Conservation (phyloP, 2,888 invertebrate genomes). For the Lycocerus yunnanus region DNA sequence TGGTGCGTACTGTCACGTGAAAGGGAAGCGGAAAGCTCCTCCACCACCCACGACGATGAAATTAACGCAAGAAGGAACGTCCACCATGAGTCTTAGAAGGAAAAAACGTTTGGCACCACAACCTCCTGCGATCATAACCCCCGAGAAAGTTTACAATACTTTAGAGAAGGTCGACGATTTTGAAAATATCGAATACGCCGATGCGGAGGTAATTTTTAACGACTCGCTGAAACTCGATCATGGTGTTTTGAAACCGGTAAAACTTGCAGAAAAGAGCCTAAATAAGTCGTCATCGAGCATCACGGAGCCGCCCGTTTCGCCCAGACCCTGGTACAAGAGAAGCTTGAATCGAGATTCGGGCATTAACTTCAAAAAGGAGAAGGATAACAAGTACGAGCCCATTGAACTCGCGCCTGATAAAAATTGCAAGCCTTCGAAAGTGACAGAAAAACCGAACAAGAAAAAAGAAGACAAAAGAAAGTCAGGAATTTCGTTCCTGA, state of each 20-base stretch:
- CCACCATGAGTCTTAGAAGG: slow-evolving; percentile 48
- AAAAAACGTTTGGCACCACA: slow-evolving; percentile 57
- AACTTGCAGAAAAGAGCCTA: slow-evolving; percentile 41
- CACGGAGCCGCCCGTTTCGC: slow-evolving; percentile 56
- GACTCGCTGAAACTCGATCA: slow-evolving; percentile 58
- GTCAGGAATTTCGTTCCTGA: slow-evolving; percentile 65
- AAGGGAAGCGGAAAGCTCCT: slow-evolving; percentile 76
- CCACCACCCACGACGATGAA: slow-evolving; percentile 62
- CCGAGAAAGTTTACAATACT: slow-evolving; percentile 36
- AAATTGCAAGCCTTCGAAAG: slow-evolving; percentile 33
- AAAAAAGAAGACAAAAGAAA: slow-evolving; percentile 59
- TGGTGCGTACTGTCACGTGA: slow-evolving; percentile 67
- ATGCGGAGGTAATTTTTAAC: slow-evolving; percentile 49
- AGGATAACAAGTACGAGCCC: slow-evolving; percentile 49
- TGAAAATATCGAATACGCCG: slow-evolving; percentile 36
- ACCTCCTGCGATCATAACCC: slow-evolving; percentile 49
- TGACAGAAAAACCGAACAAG: slow-evolving; percentile 38
- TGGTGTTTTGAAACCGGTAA: slow-evolving; percentile 56
- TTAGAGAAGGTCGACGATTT: slow-evolving; percentile 40
- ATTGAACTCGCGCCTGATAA: slow-evolving; percentile 57
- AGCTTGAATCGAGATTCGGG: slow-evolving; percentile 45
- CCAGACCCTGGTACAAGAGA: slow-evolving; percentile 71
- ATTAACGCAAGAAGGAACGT: slow-evolving; percentile 30
- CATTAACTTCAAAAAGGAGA: slow-evolving; percentile 44
- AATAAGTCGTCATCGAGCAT: slow-evolving; percentile 41